Percentiles rank a stretch among this genome's conserved stretches.
Conservation (phyloP, 2,113 vertebrate species). For the Sebastes fasciatus region DNA sequence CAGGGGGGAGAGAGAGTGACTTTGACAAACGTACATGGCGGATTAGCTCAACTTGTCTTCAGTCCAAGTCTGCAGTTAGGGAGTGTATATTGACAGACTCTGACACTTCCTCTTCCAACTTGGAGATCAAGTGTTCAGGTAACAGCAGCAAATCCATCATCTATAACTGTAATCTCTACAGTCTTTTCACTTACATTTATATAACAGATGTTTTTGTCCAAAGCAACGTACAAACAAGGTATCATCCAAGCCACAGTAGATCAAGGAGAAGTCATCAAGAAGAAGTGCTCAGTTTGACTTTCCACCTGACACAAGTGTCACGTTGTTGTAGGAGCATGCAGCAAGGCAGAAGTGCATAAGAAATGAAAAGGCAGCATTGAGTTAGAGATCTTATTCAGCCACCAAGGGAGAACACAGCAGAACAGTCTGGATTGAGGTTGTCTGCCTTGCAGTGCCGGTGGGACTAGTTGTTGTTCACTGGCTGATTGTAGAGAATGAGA, state of each 20-base stretch:
- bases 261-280: no score
- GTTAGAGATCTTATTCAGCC: no score
- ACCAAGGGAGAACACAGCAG: no score
- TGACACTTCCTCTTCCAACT: rapidly evolving
- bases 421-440: no score
- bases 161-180: neutral
- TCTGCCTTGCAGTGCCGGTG: no score
- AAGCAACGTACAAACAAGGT: neutral
- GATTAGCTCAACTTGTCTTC: neutral
- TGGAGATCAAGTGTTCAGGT: neutral
- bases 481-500: no score
- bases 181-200: neutral
- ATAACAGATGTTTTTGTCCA: neutral
- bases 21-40: rapidly evolving
- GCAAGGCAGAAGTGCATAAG: no score
- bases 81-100: neutral
- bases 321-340: no score
- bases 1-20: rapidly evolving
- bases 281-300: no score
- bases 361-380: no score
- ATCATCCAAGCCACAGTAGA: neutral
- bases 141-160: neutral
- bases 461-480: no score
- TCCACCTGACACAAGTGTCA: no score
- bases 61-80: neutral